A percentile compares a stretch with the other conserved stretches of the same genome.
Conservation (phyloP, 2,888 invertebrate genomes). For the Cerceris rybyensis region DNA sequence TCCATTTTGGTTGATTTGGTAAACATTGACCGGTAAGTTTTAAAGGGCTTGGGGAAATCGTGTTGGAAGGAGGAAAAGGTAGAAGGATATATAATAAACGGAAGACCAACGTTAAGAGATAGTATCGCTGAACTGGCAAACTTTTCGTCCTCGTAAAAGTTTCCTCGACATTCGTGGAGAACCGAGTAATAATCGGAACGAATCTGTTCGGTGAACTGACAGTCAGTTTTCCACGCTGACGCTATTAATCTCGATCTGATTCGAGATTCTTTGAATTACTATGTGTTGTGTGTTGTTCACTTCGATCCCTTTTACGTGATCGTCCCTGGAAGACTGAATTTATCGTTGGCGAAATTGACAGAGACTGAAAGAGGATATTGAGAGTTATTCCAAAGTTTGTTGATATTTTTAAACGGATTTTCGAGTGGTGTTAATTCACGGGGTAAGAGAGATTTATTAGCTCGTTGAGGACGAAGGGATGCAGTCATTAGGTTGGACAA, state of each 20-base stretch:
- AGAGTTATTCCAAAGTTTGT: not conserved
- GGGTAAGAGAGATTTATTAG: not conserved
- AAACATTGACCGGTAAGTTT: no score
- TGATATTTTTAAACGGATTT: constrained; percentile 1
- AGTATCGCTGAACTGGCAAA: constrained; percentile 13
- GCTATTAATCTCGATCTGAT: constrained; percentile 9
- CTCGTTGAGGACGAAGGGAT: not conserved
- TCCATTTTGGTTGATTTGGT: no score
- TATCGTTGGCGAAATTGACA: not conserved
- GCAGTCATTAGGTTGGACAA: not conserved
- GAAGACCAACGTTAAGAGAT: constrained; percentile 10
- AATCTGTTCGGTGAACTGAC: constrained; percentile 1
- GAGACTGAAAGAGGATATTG: not conserved
- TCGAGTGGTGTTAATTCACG: not conserved
- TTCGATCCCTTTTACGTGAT: not conserved
- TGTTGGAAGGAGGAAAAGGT: not conserved
- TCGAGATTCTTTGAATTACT: not conserved
- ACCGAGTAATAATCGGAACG: constrained; percentile 14
- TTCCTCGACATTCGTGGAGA: not conserved
- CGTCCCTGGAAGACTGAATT: not conserved
- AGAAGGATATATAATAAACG: not conserved
- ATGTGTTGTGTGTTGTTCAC: not conserved
- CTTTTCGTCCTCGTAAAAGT: constrained; percentile 15
- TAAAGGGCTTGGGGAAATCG: not conserved
- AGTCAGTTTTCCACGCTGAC: not conserved